These are phyloP conservation scores for Phalloptychus januarius DNA, from an alignment of 2,797 vertebrate species.

Conservation along the genomic window DNA sequence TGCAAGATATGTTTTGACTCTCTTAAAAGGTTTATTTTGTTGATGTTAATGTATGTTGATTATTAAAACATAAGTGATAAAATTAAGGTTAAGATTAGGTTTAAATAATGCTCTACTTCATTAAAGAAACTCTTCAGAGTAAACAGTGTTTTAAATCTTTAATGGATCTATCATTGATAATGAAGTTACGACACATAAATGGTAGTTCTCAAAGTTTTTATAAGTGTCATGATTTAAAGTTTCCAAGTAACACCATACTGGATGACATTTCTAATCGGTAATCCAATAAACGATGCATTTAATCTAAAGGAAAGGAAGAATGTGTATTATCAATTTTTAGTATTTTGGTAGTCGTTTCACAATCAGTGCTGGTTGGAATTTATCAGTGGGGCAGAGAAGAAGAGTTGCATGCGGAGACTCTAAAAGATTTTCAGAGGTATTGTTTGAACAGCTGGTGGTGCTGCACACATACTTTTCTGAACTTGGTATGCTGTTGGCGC, in stretches of 20 bases:
- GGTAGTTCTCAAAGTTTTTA: neutral
- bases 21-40: neutral
- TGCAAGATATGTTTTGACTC: neutral
- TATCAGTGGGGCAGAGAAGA: neutral
- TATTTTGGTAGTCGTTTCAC: neutral
- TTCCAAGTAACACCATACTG: neutral
- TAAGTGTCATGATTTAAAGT: neutral
- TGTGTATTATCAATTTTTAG: neutral
- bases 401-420: neutral
- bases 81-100: neutral
- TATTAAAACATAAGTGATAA: neutral
- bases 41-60: neutral
- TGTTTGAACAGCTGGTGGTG: slow-evolving; percentile 2
- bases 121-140: neutral
- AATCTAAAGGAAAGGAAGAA: neutral
- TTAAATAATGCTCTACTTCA: neutral
- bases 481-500: slow-evolving; percentile 31
- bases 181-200: neutral
- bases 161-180: neutral
- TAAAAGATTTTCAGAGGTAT: neutral
- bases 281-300: neutral
- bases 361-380: neutral
- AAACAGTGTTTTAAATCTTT: neutral
- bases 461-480: slow-evolving; percentile 8
- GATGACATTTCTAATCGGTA: neutral